A percentile compares a stretch with the other conserved stretches of the same genome.
Conservation (phyloP, 2,888 invertebrate species). For the Scaptodrosophila latifasciaeformis region DNA sequence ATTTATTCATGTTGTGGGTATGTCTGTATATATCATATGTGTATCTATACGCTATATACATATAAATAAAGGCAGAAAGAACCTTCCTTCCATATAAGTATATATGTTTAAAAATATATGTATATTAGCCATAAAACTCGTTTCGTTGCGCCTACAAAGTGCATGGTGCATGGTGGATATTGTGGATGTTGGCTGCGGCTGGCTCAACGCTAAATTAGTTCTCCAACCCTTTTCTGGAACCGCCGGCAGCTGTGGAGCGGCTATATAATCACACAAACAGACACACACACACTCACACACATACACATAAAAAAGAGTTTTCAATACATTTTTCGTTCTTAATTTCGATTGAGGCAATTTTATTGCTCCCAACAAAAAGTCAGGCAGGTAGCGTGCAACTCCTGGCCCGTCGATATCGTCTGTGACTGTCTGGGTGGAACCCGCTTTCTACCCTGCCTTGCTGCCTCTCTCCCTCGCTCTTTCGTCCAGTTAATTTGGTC, state of each 20-base stretch:
- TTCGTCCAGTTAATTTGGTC: constrained; percentile 65
- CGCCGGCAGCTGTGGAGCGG: background rate
- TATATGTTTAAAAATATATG: background rate
- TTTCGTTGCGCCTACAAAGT: constrained; percentile 39
- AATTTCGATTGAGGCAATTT: constrained; percentile 67
- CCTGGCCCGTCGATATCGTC: constrained; percentile 36
- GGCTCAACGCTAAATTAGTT: constrained; percentile 64
- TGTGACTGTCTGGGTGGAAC: background rate
- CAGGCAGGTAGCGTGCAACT: constrained; percentile 48
- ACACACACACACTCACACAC: constrained; percentile 1
- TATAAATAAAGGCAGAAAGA: background rate
- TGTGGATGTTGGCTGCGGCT: too few relatives aligned
- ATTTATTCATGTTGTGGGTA: constrained; percentile 10
- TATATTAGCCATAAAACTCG: constrained; percentile 41
- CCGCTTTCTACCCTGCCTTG: background rate
- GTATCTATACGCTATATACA: constrained; percentile 18
- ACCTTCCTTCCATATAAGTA: background rate
- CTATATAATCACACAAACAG: constrained; percentile 9
- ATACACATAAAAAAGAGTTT: constrained; percentile 15
- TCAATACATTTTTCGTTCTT: constrained; percentile 66
- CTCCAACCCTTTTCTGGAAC: constrained; percentile 5
- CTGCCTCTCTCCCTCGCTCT: constrained; percentile 14
- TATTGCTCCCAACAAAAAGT: constrained; percentile 40
- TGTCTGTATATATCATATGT: too few relatives aligned
- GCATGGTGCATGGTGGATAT: too few relatives aligned